phyloP scores from a whole-genome alignment of 1,140 invertebrate species.

The Zaprionus tsacasi region DNA sequence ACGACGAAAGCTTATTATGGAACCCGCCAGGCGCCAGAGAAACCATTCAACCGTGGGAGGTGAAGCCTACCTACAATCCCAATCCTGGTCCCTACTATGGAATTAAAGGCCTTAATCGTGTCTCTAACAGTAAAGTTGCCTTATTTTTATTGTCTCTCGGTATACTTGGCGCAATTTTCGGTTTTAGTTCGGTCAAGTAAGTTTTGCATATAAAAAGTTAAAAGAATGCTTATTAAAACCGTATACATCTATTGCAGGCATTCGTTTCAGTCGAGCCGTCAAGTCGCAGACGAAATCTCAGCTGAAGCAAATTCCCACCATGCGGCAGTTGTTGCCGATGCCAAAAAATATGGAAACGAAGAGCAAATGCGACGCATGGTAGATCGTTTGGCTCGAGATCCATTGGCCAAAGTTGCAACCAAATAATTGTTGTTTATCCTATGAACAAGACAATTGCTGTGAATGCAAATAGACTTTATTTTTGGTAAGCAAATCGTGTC shows the following conservation, averaged over 20 bases:
- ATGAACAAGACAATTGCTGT: constrained; percentile 12
- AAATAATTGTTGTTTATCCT: constrained; percentile 32
- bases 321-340: constrained; percentile 84
- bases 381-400: constrained; percentile 59
- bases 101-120: constrained; percentile 85
- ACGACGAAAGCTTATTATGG: constrained; percentile 85
- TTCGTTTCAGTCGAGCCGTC: constrained; percentile 84
- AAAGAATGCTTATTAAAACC: too few relatives aligned
- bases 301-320: constrained; percentile 84
- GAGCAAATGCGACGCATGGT: constrained; percentile 83
- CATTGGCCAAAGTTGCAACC: constrained; percentile 38
- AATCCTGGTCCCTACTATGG: constrained; percentile 86
- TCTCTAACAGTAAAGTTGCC: constrained; percentile 86
- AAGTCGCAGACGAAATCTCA: constrained; percentile 84
- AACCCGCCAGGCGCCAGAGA: constrained; percentile 13
- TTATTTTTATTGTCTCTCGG: constrained; percentile 85
- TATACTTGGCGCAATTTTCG: constrained; percentile 85
- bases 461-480: constrained; percentile 2
- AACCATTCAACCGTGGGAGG: constrained; percentile 66
- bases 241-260: constrained; percentile 72
- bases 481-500: not conserved
- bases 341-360: constrained; percentile 85
- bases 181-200: constrained; percentile 86
- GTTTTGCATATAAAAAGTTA: not conserved
- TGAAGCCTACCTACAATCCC: constrained; percentile 69